Conservation (phyloP, 2,113 vertebrate species). For the Malaclemys terrapin region DNA sequence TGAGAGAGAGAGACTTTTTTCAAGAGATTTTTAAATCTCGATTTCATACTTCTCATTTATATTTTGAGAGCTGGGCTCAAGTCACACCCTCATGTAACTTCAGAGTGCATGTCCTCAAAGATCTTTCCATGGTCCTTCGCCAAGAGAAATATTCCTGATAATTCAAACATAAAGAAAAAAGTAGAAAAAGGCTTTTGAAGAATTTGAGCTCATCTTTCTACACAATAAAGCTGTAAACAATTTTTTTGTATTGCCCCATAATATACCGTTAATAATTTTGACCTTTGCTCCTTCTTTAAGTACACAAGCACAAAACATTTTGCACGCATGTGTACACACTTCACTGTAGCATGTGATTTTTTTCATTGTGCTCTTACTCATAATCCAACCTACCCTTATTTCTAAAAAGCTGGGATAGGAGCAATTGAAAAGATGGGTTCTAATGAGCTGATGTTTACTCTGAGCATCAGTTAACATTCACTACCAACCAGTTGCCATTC, state of each 20-base stretch:
- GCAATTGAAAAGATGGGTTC: neutral
- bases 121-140: accelerated
- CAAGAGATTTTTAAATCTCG: neutral
- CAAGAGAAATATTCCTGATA: neutral
- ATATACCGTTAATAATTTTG: neutral
- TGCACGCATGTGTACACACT: neutral
- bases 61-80: neutral
- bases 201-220: neutral
- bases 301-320: neutral
- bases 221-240: neutral
- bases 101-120: neutral
- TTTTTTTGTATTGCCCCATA: neutral
- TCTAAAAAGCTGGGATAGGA: neutral
- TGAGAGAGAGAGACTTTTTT: neutral
- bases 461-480: neutral
- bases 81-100: neutral
- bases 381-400: neutral
- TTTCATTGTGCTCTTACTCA: neutral
- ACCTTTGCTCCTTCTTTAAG: neutral
- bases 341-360: neutral
- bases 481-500: neutral
- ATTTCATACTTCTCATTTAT: neutral
- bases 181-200: neutral
- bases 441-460: neutral
- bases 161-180: neutral